Base-by-base conservation (phyloP, 2,797 vertebrate species). In the Siniperca scherzeri region DNA sequence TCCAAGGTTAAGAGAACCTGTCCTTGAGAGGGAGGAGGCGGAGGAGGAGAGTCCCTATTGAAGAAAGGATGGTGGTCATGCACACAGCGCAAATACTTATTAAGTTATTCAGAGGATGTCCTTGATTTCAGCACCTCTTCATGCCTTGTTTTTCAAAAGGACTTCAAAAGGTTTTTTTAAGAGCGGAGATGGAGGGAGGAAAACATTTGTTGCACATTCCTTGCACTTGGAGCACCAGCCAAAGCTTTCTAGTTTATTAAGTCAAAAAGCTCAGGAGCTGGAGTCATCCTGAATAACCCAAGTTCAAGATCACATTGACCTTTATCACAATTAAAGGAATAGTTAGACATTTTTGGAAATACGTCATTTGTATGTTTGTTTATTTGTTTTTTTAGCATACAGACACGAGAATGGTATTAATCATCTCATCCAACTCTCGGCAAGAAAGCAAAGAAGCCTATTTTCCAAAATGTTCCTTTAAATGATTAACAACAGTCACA, bases 91-190 rank as follows among this genome's bases (percentile, higher is more conserved):
- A 89, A 92, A 90, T 73, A 87, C 77, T 89, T 85, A 90, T 93
- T 81, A 91, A 88, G 90, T 88, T 91, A 91, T 91, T 90, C 89
- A 89, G 83, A 87, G 42, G 55, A 64, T 81, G 92, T 89, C 94
- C 94, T 95, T 95, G 94, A 92, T 91, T 93, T 93, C 88, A 86
- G 78, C 89, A 89, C 93, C 89, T 94, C 88, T 92, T 85, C 83
- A 68, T 68, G 88, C 77, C 89, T 85, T 94, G 91, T 93, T 94
- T 95, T 92, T 90, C 72, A 87, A 81, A 87, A 81, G 65, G 61
- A 93, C 91, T 93, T 94, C 92, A 94, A 94, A 93, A 77, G 79
- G 56, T 7, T 81, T 88, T 86, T 87, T 74, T 53, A 75, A 87
- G 56, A 91, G 82, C 21, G 27, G 88, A 88, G 85, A 87, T 85